A percentile compares a stretch with the other conserved stretches of the same genome.
Conservation (phyloP, 2,113 vertebrate species). For the Lynx canadensis region DNA sequence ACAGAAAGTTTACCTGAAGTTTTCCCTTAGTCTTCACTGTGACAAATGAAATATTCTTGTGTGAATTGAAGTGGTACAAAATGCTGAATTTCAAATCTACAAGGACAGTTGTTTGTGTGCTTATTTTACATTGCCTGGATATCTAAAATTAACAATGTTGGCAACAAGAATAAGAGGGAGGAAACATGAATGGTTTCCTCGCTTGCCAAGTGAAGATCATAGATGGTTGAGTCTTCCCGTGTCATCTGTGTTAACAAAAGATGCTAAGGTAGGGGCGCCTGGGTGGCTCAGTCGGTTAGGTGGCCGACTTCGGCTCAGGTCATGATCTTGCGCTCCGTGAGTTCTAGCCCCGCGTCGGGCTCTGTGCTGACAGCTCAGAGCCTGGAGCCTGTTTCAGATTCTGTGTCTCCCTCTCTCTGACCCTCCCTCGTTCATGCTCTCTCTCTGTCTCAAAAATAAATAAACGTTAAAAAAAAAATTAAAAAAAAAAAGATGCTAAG, state of each 20-base stretch:
- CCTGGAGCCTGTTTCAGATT: no score
- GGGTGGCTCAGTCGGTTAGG: no score
- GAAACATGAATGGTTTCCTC: neutral
- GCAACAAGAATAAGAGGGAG: neutral
- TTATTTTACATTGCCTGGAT: neutral
- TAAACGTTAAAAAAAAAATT: no score
- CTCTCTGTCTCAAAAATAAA: no score
- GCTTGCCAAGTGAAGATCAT: neutral
- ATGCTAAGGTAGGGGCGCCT: neutral
- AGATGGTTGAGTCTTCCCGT: neutral
- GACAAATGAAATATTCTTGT: constrained; percentile 18
- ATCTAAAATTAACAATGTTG: neutral
- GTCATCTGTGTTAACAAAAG: neutral
- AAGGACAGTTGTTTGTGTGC: neutral
- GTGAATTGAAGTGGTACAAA: neutral
- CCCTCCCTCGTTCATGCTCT: no score
- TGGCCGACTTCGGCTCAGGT: no score
- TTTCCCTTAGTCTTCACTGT: neutral
- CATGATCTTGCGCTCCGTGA: no score
- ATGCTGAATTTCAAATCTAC: neutral
- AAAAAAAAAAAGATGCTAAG: neutral
- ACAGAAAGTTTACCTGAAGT: neutral
- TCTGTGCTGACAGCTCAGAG: no score
- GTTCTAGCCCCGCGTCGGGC: no score
- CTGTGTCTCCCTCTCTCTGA: no score